phyloP scores from a whole-genome alignment of 2,113 vertebrate genomes.

The Oxygymnocypris stewartii region DNA sequence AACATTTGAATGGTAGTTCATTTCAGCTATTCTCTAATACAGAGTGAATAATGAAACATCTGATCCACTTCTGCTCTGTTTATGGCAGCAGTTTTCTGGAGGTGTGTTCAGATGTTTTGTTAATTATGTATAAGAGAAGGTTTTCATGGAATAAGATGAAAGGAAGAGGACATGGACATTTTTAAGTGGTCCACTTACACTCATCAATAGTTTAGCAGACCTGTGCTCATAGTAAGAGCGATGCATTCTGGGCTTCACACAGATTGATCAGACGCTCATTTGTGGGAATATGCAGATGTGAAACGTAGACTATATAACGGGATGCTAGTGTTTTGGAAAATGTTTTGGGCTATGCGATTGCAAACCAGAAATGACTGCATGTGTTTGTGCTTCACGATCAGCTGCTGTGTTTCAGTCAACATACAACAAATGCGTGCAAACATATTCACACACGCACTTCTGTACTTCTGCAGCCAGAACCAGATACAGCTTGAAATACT shows the following conservation, averaged over 20 bases:
- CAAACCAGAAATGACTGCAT: not conserved
- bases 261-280: not conserved
- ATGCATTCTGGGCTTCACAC: constrained; percentile 8
- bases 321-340: not conserved
- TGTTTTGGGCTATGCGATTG: not conserved
- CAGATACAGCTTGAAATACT: not conserved
- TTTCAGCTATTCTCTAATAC: too few relatives aligned
- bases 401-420: not conserved
- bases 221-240: constrained; percentile 56
- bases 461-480: not conserved
- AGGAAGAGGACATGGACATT: constrained; percentile 50
- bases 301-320: not conserved
- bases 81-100: not conserved
- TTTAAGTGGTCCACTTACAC: constrained; percentile 73
- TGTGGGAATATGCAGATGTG: constrained; percentile 8
- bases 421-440: not conserved
- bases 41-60: not conserved
- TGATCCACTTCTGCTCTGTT: not conserved
- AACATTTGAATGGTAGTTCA: not conserved
- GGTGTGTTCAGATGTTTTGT: constrained; percentile 1
- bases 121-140: constrained; percentile 43
- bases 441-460: not conserved
- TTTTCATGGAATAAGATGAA: constrained; percentile 53
- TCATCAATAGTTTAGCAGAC: constrained; percentile 78
- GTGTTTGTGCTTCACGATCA: not conserved